These are phyloP conservation scores for Thecocarcelia acutangulata DNA, from an alignment of 2,888 invertebrate species.

Conservation along the genomic window DNA sequence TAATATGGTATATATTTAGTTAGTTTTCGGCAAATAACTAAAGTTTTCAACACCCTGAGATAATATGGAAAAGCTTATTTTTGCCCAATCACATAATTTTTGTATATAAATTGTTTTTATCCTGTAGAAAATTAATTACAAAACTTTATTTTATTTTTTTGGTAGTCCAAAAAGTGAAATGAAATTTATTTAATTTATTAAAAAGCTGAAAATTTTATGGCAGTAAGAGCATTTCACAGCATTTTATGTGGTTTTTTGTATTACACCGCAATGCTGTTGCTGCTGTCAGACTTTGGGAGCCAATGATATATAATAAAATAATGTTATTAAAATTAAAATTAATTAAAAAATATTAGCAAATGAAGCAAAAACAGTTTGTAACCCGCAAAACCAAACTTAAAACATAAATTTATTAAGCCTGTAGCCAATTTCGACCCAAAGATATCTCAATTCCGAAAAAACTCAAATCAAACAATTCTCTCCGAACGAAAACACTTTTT, in stretches of 20 bases:
- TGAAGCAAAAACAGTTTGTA: background rate
- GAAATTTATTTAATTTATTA: constrained; percentile 38
- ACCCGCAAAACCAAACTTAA: constrained; percentile 8
- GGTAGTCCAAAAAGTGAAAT: background rate
- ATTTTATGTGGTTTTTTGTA: constrained; percentile 9
- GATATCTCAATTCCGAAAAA: too few species aligned
- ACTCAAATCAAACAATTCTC: too few species aligned
- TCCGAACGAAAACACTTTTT: too few species aligned
- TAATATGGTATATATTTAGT: background rate
- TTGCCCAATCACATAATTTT: constrained; percentile 13
- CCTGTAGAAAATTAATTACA: constrained; percentile 47
- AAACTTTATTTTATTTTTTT: constrained; percentile 9
- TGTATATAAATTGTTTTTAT: constrained; percentile 58
- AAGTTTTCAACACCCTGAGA: constrained; percentile 53
- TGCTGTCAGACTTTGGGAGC: constrained; percentile 37
- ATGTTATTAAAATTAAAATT: background rate
- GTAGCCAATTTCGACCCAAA: too few species aligned
- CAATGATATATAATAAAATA: constrained; percentile 3
- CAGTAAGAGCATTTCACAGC: constrained; percentile 7
- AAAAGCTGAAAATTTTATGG: background rate
- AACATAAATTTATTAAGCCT: background rate
- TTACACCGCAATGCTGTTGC: constrained; percentile 10
- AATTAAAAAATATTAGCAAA: background rate
- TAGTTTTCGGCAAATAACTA: constrained; percentile 7
- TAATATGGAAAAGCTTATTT: constrained; percentile 31